Conservation (phyloP, 2,888 invertebrate genomes). For the Polydrusus tereticollis region DNA sequence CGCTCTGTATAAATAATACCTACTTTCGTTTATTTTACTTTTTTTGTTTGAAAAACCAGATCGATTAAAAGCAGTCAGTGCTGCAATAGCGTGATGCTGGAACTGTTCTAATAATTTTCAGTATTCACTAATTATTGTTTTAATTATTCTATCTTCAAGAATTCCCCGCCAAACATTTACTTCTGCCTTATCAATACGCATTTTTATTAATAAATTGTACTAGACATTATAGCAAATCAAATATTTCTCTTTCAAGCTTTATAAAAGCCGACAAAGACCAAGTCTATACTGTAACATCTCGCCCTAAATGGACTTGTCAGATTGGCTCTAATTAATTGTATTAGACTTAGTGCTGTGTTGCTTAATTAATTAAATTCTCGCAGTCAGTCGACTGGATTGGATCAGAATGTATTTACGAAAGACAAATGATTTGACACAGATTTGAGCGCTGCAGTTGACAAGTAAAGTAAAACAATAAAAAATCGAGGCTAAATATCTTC, state of each 20-base stretch:
- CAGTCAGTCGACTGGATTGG: constrained; percentile 23
- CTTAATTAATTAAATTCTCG: constrained; percentile 41
- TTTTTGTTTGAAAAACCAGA: too few species aligned
- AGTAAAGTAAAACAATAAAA: background rate
- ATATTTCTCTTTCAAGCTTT: background rate
- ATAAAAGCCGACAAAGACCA: constrained; percentile 4
- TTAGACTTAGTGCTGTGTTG: constrained; percentile 42
- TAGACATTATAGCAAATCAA: background rate
- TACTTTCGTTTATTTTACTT: too few species aligned
- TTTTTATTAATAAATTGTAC: background rate
- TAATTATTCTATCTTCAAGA: too few species aligned
- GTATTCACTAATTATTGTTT: too few species aligned
- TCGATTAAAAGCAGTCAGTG: too few species aligned
- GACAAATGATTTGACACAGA: constrained; percentile 16
- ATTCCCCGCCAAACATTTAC: too few species aligned
- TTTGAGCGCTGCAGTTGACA: background rate
- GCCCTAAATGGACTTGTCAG: constrained; percentile 38
- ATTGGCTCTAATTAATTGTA: constrained; percentile 40
- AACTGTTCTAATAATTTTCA: too few species aligned
- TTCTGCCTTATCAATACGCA: too few species aligned
- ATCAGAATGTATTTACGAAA: constrained; percentile 25
- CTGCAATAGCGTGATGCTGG: too few species aligned
- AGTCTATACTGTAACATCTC: constrained; percentile 24
- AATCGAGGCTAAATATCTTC: background rate
- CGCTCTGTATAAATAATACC: too few species aligned